Evolutionary conservation across 2,888 invertebrate genomes (phyloP).

Genomic region (Drosophila emarginata): DNA sequence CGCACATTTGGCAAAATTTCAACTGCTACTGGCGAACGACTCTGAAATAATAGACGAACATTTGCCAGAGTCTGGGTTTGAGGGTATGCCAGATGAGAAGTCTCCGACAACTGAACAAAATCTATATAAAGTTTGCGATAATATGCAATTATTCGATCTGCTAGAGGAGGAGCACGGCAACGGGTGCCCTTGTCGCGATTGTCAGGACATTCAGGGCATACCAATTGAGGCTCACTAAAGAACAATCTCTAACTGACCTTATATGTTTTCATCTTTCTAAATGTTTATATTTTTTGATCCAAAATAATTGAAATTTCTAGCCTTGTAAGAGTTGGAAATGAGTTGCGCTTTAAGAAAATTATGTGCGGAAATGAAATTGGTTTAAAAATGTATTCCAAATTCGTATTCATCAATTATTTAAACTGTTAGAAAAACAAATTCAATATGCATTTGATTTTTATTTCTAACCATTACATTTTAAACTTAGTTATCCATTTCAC

Average conservation of each 20-base stretch:
- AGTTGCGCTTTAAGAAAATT: too few species aligned
- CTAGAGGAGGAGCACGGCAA: constrained; percentile 30
- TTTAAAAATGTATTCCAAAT: constrained; percentile 21
- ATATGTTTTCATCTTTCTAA: background rate
- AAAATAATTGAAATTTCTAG: background rate
- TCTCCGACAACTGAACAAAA: background rate
- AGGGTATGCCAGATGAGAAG: background rate
- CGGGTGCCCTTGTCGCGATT: constrained; percentile 31
- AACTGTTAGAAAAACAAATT: background rate
- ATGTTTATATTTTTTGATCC: background rate
- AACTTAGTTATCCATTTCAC: constrained; percentile 5
- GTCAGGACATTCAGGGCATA: constrained; percentile 22
- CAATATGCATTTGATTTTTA: background rate
- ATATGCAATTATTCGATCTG: constrained; percentile 20
- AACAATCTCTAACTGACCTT: background rate
- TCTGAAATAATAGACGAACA: background rate
- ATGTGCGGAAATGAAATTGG: background rate
- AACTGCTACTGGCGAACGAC: background rate
- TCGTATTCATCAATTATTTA: background rate
- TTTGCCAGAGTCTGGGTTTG: background rate
- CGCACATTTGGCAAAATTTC: constrained; percentile 15
- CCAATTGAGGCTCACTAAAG: constrained; percentile 18
- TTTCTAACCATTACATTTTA: background rate
- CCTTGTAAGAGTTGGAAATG: background rate
- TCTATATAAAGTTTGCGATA: constrained; percentile 24